phyloP scores from a whole-genome alignment of 1,140 invertebrate genomes.

The Zaprionus lachaisei region DNA sequence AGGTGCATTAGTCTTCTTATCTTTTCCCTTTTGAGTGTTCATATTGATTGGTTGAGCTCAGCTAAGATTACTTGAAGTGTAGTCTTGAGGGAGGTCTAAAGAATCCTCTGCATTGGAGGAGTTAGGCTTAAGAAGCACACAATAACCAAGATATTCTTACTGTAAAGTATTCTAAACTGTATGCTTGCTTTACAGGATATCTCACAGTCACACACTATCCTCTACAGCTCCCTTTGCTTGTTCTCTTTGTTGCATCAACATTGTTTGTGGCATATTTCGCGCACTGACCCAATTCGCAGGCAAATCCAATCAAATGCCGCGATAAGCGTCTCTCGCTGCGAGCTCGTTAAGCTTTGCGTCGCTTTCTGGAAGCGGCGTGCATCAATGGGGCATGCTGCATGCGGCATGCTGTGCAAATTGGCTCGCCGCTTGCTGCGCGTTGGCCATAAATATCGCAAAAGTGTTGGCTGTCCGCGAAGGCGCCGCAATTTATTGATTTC shows the following conservation, averaged over 20 bases:
- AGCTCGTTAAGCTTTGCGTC: constrained; percentile 39
- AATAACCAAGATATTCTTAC: no score
- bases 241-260: constrained; percentile 6
- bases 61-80: no score
- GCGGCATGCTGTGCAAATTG: constrained; percentile 77
- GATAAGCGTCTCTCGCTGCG: constrained; percentile 43
- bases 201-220: background rate
- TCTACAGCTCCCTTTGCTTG: no score
- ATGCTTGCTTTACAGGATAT: background rate
- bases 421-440: constrained; percentile 20
- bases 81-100: no score
- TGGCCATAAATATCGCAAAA: constrained; percentile 28
- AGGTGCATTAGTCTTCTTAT: no score
- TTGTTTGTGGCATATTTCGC: constrained; percentile 34
- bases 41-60: no score
- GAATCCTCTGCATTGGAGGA: no score
- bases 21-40: no score
- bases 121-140: no score
- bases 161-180: no score
- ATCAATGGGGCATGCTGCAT: constrained; percentile 38
- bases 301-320: constrained; percentile 41
- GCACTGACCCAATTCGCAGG: constrained; percentile 51
- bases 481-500: constrained; percentile 58
- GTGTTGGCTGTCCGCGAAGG: constrained; percentile 49
- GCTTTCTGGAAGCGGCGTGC: constrained; percentile 38